These are phyloP conservation scores for Pyrocoelia pectoralis DNA, from an alignment of 2,888 invertebrate genomes.

Conservation along the genomic window DNA sequence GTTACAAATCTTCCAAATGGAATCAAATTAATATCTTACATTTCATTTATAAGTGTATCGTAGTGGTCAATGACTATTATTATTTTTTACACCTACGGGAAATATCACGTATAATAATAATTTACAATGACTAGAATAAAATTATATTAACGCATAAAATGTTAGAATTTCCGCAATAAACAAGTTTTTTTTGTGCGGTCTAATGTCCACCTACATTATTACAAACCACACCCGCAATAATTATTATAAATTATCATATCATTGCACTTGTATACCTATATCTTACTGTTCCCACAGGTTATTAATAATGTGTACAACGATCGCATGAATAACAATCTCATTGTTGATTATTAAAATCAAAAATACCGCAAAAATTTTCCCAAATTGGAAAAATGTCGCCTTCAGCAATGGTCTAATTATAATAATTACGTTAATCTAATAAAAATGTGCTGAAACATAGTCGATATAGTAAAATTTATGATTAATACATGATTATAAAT, in stretches of 20 bases:
- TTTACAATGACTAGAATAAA: conserved; percentile 18
- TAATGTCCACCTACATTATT: conserved; percentile 39
- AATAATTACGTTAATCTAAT: not conserved
- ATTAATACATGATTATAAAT: not conserved
- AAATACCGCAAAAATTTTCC: not conserved
- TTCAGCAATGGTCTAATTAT: not conserved
- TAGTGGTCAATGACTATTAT: conserved; percentile 14
- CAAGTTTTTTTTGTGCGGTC: conserved; percentile 28
- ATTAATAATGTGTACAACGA: conserved; percentile 18
- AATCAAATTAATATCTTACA: conserved; percentile 3
- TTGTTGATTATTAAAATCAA: conserved; percentile 3
- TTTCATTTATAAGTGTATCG: conserved; percentile 7
- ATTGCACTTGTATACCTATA: conserved; percentile 34
- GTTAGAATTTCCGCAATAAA: conserved; percentile 27
- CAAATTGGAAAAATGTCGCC: not conserved
- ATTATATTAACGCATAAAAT: conserved; percentile 6
- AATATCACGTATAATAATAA: conserved; percentile 14
- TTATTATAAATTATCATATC: conserved; percentile 42
- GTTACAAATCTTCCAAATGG: conserved; percentile 11
- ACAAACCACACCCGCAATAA: conserved; percentile 38
- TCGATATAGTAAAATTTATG: not conserved
- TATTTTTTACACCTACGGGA: conserved; percentile 15
- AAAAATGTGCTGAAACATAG: not conserved
- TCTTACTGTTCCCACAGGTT: conserved; percentile 36
- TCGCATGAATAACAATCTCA: conserved; percentile 8